Evolutionary conservation across 2,797 vertebrate species (phyloP).

Genomic region (Danio albolineatus): DNA sequence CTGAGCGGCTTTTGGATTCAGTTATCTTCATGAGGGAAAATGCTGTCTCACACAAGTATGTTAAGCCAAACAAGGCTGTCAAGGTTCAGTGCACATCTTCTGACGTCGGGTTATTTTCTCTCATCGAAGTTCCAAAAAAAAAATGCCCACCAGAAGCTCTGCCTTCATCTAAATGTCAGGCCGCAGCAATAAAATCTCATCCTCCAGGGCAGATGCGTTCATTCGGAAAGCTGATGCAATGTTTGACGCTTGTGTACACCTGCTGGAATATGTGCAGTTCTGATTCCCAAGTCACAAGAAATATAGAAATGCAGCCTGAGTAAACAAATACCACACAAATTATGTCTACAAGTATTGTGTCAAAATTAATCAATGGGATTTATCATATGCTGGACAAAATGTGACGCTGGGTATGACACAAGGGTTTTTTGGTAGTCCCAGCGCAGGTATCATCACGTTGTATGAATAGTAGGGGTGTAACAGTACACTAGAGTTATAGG

Average conservation of each 20-base stretch:
- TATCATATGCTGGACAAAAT: no score
- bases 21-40: conserved; percentile 20
- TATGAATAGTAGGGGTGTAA: no score
- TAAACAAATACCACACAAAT: not conserved
- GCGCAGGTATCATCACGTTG: no score
- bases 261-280: not conserved
- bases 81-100: conserved; percentile 22
- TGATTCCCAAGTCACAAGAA: not conserved
- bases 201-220: conserved; percentile 6
- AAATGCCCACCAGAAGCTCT: not conserved
- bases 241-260: not conserved
- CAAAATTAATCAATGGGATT: not conserved
- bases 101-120: conserved; percentile 19
- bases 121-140: conserved; percentile 22
- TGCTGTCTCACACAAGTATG: conserved; percentile 28
- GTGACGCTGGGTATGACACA: no score
- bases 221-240: conserved; percentile 12
- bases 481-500: no score
- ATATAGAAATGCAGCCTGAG: not conserved
- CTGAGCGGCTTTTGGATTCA: not conserved
- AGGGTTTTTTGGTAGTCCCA: no score
- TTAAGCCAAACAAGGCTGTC: conserved; percentile 26
- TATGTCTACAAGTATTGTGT: not conserved
- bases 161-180: conserved; percentile 28
- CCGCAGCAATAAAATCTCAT: conserved; percentile 13